Evolutionary conservation across 2,113 vertebrate genomes (phyloP).

Genomic region (Alligator mississippiensis): DNA sequence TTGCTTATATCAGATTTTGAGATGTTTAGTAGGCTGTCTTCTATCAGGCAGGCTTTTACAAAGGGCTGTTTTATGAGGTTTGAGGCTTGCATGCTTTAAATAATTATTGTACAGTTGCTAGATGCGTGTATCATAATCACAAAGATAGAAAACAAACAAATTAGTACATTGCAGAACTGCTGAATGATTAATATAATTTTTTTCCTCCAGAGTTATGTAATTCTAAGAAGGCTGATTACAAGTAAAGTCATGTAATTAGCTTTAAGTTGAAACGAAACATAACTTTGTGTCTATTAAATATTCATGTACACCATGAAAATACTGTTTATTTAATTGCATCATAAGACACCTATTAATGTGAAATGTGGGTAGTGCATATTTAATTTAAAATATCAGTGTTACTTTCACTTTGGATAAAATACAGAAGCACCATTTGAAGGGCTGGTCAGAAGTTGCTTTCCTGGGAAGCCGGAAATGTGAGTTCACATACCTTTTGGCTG

Average conservation of each 20-base stretch:
- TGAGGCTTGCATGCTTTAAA: neutral
- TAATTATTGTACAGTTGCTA: neutral
- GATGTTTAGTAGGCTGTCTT: neutral
- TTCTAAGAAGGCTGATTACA: neutral
- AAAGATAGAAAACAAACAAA: slow-evolving; percentile 34
- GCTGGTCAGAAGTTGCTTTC: no score
- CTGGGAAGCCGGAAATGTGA: no score
- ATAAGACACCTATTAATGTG: neutral
- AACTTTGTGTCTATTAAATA: slow-evolving; percentile 33
- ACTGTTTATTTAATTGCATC: slow-evolving; percentile 40
- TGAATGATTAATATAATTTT: slow-evolving; percentile 38
- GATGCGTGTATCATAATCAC: neutral
- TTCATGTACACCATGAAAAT: neutral
- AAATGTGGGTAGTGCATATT: neutral
- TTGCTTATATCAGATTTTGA: neutral
- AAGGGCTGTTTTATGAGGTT: neutral
- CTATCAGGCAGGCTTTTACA: neutral
- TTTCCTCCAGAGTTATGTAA: slow-evolving; percentile 32
- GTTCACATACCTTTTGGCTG: no score
- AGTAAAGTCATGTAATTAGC: slow-evolving; percentile 28
- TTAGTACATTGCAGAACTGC: neutral
- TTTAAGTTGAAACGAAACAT: slow-evolving; percentile 28
- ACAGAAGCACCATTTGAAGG: no score
- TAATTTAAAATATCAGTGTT: neutral
- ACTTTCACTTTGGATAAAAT: neutral